Percentiles rank a stretch among this genome's conserved stretches.
These are phyloP conservation scores for Rapana venosa DNA, from an alignment of 2,888 invertebrate genomes.

Conservation along the genomic window DNA sequence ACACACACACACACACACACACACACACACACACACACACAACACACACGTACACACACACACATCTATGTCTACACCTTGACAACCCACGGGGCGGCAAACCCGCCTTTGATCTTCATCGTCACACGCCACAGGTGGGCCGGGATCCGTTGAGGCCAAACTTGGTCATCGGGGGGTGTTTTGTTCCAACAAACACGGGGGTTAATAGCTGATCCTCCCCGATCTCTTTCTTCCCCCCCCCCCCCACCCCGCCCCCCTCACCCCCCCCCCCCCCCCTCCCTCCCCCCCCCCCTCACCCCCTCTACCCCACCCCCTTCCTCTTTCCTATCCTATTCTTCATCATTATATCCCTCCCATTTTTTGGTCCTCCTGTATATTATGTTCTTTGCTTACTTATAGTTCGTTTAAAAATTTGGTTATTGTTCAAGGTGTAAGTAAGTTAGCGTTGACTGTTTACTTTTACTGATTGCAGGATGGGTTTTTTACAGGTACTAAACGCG, in stretches of 20 bases:
- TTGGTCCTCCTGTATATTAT: background rate
- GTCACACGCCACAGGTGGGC: conserved; percentile 47
- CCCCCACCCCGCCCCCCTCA: background rate
- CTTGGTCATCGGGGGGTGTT: conserved; percentile 55
- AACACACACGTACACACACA: no score
- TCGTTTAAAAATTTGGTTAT: background rate
- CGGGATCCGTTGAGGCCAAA: conserved; percentile 44
- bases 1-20: background rate
- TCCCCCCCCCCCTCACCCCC: background rate
- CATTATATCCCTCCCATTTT: background rate
- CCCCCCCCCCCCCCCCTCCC: background rate
- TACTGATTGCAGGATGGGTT: background rate
- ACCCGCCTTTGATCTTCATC: conserved; percentile 50
- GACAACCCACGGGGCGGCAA: conserved; percentile 42
- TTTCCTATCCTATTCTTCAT: no score
- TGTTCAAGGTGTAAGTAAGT: background rate
- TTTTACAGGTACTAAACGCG: background rate
- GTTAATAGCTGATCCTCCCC: conserved; percentile 49
- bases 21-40: no score
- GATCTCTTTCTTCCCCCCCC: background rate
- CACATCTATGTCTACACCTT: no score
- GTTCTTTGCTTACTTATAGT: no score
- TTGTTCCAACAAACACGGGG: conserved; percentile 52
- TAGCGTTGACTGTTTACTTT: background rate
- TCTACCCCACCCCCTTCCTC: background rate